Conservation (phyloP, 2,113 vertebrate genomes). For the Cricetomys ansorgei region DNA sequence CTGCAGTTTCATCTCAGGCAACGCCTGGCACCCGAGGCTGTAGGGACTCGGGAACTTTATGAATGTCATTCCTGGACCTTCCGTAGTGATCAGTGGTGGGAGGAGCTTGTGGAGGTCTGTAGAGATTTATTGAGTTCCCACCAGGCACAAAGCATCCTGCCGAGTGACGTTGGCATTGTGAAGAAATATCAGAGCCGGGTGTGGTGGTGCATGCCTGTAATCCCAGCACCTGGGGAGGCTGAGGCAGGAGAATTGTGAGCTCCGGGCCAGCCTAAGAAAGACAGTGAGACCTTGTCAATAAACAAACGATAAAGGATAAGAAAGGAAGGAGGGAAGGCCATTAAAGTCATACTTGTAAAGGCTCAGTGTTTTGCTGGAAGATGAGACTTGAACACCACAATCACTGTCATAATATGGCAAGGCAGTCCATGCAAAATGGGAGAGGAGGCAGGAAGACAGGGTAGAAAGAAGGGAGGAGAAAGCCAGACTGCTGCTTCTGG, state of each 20-base stretch:
- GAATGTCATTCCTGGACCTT: neutral
- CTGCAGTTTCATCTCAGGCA: constrained; percentile 15
- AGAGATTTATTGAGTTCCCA: neutral
- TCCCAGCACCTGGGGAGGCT: neutral
- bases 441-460: neutral
- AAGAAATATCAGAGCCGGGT: neutral
- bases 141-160: neutral
- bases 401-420: neutral
- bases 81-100: neutral
- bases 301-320: neutral
- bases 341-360: neutral
- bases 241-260: neutral
- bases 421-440: neutral
- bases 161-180: neutral
- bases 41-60: neutral
- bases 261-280: neutral
- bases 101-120: neutral
- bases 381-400: neutral
- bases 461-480: neutral
- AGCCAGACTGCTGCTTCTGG: neutral
- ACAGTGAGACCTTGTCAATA: neutral
- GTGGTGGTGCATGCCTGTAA: neutral
- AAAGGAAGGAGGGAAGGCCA: neutral
- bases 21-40: neutral
- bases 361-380: neutral